phyloP scores from a whole-genome alignment of 1,140 invertebrate genomes.

The Panagrolaimus sp. region DNA sequence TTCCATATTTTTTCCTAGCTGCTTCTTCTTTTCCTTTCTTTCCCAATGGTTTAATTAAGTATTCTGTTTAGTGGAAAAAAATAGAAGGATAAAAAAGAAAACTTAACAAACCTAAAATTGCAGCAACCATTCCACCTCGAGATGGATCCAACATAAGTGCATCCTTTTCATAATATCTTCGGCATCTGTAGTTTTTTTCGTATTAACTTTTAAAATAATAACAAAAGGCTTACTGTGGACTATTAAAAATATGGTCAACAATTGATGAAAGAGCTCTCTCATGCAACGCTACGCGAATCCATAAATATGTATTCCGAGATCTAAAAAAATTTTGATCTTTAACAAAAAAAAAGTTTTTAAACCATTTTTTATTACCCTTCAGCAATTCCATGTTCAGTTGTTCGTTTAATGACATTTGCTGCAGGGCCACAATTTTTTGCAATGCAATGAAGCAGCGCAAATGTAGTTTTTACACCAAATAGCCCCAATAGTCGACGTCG shows the following conservation, averaged over 20 bases:
- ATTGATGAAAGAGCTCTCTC: neutral
- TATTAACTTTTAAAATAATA: neutral
- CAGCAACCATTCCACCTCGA: neutral
- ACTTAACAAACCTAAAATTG: neutral
- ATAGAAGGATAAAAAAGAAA: conserved; percentile 14
- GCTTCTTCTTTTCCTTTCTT: too few species aligned
- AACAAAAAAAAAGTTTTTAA: neutral
- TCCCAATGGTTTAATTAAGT: too few species aligned
- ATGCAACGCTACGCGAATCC: conserved; percentile 2
- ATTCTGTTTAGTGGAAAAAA: too few species aligned
- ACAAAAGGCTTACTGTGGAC: conserved; percentile 2
- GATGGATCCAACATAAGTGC: conserved; percentile 9
- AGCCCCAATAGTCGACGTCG: neutral
- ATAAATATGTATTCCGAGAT: conserved; percentile 5
- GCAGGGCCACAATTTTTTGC: conserved; percentile 8
- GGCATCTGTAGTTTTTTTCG: neutral
- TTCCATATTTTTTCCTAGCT: too few species aligned
- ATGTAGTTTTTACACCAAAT: conserved; percentile 2
- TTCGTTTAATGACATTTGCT: conserved; percentile 2
- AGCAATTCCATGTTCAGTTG: neutral
- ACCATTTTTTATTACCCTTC: neutral
- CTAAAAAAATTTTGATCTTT: too few species aligned
- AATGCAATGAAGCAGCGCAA: conserved; percentile 10
- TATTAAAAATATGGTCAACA: conserved; percentile 9
- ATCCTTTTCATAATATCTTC: conserved; percentile 12